These are phyloP conservation scores for Oppia nitens DNA, from an alignment of 1,140 invertebrate genomes.

Conservation along the genomic window DNA sequence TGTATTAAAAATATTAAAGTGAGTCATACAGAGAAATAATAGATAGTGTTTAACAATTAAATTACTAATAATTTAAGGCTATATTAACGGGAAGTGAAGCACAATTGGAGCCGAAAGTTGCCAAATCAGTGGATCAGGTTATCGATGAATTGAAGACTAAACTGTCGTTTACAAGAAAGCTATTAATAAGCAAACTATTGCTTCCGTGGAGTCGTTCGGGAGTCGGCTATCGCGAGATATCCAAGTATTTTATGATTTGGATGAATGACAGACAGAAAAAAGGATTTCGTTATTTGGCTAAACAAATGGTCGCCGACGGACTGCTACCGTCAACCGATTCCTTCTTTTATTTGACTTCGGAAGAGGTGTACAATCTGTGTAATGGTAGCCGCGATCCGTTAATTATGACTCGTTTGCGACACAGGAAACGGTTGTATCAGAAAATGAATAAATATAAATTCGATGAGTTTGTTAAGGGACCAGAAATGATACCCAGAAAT, in stretches of 20 bases:
- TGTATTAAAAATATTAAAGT: conserved; percentile 44
- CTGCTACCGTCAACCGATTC: conserved; percentile 45
- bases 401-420: conserved; percentile 44
- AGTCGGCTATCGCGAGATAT: conserved; percentile 30
- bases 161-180: background rate
- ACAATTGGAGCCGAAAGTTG: background rate
- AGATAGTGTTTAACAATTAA: background rate
- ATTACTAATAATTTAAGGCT: background rate
- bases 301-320: conserved; percentile 40
- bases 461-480: conserved; percentile 41
- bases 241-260: conserved; percentile 22
- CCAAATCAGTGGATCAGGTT: background rate
- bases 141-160: background rate
- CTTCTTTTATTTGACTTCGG: conserved; percentile 47
- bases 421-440: conserved; percentile 38
- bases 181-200: conserved; percentile 31
- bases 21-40: conserved; percentile 12
- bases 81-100: background rate
- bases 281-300: conserved; percentile 39
- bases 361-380: conserved; percentile 44
- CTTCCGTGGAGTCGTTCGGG: conserved; percentile 39
- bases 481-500: conserved; percentile 2
- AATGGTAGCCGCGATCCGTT: conserved; percentile 32
- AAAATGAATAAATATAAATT: conserved; percentile 41
- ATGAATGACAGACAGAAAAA: conserved; percentile 41